Percentiles rank a stretch among this genome's conserved stretches.
Conservation (phyloP, 2,888 invertebrate species). For the Trichacis sp. region DNA sequence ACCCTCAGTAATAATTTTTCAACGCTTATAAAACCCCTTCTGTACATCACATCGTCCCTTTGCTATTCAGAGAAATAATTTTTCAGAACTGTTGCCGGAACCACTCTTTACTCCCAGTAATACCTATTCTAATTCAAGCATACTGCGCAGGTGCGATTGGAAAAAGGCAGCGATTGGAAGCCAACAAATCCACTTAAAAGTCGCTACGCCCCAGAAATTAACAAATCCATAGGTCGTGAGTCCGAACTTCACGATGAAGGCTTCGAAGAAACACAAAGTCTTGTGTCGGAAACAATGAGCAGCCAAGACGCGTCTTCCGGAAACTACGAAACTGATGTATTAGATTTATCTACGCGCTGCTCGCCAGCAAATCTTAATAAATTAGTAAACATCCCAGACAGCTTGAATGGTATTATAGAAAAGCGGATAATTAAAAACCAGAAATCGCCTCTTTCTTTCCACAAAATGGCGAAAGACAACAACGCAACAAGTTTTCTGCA, state of each 20-base stretch:
- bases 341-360: conserved; percentile 68
- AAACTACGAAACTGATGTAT: conserved; percentile 75
- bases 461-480: conserved; percentile 29
- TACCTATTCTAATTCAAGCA: no score
- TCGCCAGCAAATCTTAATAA: conserved; percentile 59
- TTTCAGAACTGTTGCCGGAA: no score
- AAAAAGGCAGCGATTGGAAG: neutral
- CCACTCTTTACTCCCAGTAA: no score
- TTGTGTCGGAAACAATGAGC: conserved; percentile 88
- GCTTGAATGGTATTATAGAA: neutral
- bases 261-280: conserved; percentile 90
- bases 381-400: neutral
- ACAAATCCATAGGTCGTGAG: conserved; percentile 69
- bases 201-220: conserved; percentile 68
- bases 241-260: conserved; percentile 89
- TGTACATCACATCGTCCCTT: no score
- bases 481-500: conserved; percentile 57
- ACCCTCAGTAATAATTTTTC: no score
- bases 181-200: conserved; percentile 46
- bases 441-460: neutral
- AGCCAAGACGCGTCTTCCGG: conserved; percentile 88
- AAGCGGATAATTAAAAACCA: neutral
- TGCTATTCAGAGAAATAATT: no score
- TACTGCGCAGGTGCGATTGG: conserved; percentile 10
- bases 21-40: no score